Base-by-base conservation (phyloP, 1,140 invertebrate species). In the Drosophila ficusphila region DNA sequence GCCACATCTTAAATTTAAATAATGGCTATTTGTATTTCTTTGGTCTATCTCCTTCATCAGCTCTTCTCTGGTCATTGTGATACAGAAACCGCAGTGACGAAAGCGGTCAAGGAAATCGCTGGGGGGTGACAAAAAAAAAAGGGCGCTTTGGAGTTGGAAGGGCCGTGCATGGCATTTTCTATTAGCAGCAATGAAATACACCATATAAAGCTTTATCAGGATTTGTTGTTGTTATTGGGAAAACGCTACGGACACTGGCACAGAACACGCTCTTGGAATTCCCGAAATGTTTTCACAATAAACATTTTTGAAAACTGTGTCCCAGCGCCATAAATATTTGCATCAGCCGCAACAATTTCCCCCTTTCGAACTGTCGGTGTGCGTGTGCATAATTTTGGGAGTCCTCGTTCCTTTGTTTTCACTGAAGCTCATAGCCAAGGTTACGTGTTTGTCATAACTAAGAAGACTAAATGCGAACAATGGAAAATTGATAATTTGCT, bases 81-180 rank as follows among this genome's bases (percentile, higher is more conserved):
- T 69, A 86, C 76, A 72, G 57, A 85, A 85, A 85, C 79, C 79
- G 71, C 79, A 85, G 79, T 86, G 76, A 76, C 71, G 65, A 76
- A 72, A 79, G 56, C 61, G 58, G 47, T 39, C 6, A 29, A 46
- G 25, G 29, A 36, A 27, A 23, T 12, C n/a, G 69, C 14, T 19
- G 18, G 31, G 1, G 41, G 53, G 27, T 4, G 23, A 36, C 8
- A 34, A 27, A n/a, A 42, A 9, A 7, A 6, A 21, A 56, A 14
- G 36, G 36, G 11, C 18, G 4, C 39, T n/a, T 14, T 46, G n/a
- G 14, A 21, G n/a, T 51, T 39, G 5, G 6, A 56, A 74, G 47
- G 53, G 78, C 57, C 81, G 76, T 86, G 76, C 61, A 81, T 81
- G 78, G 76, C 76, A 85, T 85, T 86, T 86, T 85, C 76, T 76